These are phyloP conservation scores for Stratiomys singularior DNA, from an alignment of 2,888 invertebrate species.

Conservation along the genomic window DNA sequence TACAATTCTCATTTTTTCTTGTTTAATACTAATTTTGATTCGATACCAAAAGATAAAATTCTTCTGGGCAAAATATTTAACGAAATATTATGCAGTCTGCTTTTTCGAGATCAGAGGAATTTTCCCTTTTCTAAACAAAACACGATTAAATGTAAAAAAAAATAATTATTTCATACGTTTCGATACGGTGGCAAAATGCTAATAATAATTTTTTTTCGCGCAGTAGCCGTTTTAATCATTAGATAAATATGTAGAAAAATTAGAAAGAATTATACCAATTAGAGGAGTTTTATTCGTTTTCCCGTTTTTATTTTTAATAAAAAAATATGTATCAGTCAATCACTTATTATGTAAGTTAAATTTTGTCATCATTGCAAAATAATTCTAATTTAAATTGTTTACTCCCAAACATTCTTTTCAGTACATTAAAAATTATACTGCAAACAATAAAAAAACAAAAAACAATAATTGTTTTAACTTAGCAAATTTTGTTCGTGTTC, in stretches of 20 bases:
- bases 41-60: background rate
- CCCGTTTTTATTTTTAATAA: too few species aligned
- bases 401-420: too few species aligned
- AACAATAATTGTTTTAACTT: background rate
- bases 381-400: too few species aligned
- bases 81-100: background rate
- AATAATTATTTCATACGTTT: background rate
- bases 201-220: background rate
- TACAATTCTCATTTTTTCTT: background rate
- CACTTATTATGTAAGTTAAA: too few species aligned
- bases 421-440: background rate
- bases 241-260: too few species aligned
- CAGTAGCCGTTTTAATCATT: too few species aligned
- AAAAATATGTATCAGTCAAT: too few species aligned
- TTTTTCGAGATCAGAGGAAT: background rate
- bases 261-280: too few species aligned
- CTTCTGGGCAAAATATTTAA: background rate
- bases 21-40: constrained; percentile 27
- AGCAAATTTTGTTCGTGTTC: constrained; percentile 24
- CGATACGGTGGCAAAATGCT: background rate
- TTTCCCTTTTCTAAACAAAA: background rate
- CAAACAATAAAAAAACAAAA: background rate
- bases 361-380: too few species aligned
- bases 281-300: too few species aligned
- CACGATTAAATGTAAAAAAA: background rate